A percentile compares a stretch with the other conserved stretches of the same genome.
Conservation (phyloP, 2,113 vertebrate genomes). For the Zosterops japonicus region DNA sequence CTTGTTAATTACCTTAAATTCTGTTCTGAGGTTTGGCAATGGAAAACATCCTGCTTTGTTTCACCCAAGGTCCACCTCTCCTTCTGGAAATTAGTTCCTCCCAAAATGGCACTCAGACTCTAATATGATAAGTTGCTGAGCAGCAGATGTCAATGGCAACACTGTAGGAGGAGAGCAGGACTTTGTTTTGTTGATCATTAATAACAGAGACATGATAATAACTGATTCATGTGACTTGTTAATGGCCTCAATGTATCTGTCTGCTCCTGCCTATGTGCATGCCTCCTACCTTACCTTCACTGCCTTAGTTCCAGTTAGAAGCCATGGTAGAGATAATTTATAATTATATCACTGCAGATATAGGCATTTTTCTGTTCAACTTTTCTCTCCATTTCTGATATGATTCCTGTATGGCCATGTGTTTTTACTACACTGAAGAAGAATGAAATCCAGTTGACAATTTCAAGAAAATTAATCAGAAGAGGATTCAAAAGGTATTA, state of each 20-base stretch:
- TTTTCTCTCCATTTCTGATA: neutral
- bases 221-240: neutral
- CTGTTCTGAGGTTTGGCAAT: neutral
- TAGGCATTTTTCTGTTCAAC: neutral
- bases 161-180: neutral
- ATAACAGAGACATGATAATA: neutral
- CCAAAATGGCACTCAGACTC: neutral
- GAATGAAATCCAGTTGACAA: neutral
- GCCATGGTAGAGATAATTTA: neutral
- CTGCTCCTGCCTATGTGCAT: neutral
- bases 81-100: constrained; percentile 17
- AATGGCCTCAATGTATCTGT: neutral
- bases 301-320: neutral
- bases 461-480: neutral
- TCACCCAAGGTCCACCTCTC: neutral
- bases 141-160: constrained; percentile 3
- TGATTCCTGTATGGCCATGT: neutral
- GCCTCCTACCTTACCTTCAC: neutral
- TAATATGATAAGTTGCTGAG: neutral
- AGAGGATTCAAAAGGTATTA: neutral
- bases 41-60: neutral
- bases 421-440: neutral
- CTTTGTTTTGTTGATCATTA: neutral
- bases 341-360: neutral
- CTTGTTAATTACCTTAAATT: neutral